phyloP scores from a whole-genome alignment of 2,113 vertebrate genomes.

The Chitala chitala region DNA sequence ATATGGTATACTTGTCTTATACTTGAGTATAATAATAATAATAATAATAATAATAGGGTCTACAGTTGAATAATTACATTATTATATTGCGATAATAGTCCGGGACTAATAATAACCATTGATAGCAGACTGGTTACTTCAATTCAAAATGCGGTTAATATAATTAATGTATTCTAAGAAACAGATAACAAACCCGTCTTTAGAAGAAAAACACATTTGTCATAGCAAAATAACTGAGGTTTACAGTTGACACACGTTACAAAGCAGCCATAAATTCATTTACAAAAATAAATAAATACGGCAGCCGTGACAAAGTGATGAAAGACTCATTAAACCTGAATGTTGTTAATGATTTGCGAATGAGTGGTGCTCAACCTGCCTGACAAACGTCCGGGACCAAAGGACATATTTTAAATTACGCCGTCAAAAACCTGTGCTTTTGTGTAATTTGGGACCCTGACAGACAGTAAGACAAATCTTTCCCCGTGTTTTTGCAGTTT shows the following conservation, averaged over 20 bases:
- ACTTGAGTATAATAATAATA: too few relatives aligned
- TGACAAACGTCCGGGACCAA: not conserved
- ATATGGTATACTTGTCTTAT: too few relatives aligned
- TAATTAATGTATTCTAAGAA: slow-evolving; percentile 12
- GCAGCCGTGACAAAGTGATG: not conserved
- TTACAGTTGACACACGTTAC: not conserved
- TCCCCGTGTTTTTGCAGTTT: too few relatives aligned
- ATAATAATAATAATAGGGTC: too few relatives aligned
- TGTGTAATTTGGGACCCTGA: not conserved
- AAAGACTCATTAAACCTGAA: not conserved
- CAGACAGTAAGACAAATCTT: too few relatives aligned
- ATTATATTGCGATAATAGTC: too few relatives aligned
- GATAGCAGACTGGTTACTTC: too few relatives aligned
- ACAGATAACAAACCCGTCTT: not conserved
- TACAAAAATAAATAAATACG: not conserved
- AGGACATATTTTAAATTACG: not conserved
- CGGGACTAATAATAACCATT: too few relatives aligned
- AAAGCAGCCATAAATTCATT: not conserved
- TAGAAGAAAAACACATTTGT: not conserved
- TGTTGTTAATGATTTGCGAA: not conserved
- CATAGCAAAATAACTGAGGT: not conserved
- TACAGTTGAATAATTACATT: too few relatives aligned
- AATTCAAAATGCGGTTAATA: not conserved
- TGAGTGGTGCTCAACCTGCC: not conserved
- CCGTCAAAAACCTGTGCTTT: not conserved